These are phyloP conservation scores for Grus americana DNA, from an alignment of 2,113 vertebrate species.

Conservation along the genomic window DNA sequence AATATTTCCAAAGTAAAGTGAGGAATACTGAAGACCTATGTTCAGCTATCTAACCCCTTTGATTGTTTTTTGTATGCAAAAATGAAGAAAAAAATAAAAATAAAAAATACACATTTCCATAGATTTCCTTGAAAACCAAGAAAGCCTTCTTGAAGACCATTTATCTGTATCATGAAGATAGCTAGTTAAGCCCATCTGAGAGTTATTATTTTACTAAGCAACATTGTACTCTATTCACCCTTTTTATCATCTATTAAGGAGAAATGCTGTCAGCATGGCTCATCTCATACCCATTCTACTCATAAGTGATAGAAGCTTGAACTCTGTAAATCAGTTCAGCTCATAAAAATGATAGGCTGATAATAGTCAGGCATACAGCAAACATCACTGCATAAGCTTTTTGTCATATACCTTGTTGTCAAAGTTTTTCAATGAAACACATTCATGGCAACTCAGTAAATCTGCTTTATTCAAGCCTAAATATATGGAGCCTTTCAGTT, in stretches of 20 bases:
- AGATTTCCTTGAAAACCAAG: neutral
- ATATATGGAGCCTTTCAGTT: neutral
- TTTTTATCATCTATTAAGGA: neutral
- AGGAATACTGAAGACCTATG: neutral
- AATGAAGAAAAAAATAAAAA: neutral
- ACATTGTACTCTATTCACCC: neutral
- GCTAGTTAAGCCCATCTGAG: neutral
- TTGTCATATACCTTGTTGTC: neutral
- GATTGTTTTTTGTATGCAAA: neutral
- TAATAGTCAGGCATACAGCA: neutral
- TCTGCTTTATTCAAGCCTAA: neutral
- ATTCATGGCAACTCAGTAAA: neutral
- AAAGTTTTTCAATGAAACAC: neutral
- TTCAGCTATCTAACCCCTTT: neutral
- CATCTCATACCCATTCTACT: neutral
- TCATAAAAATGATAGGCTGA: neutral
- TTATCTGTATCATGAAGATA: neutral
- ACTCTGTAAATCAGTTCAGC: slow-evolving; percentile 7
- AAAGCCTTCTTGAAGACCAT: neutral
- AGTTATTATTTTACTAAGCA: neutral
- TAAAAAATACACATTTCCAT: neutral
- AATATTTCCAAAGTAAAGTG: neutral
- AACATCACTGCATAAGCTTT: neutral
- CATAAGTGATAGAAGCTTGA: neutral
- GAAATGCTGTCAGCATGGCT: neutral